Base-by-base conservation (phyloP, 2,113 vertebrate species). In the Xenopus borealis region DNA sequence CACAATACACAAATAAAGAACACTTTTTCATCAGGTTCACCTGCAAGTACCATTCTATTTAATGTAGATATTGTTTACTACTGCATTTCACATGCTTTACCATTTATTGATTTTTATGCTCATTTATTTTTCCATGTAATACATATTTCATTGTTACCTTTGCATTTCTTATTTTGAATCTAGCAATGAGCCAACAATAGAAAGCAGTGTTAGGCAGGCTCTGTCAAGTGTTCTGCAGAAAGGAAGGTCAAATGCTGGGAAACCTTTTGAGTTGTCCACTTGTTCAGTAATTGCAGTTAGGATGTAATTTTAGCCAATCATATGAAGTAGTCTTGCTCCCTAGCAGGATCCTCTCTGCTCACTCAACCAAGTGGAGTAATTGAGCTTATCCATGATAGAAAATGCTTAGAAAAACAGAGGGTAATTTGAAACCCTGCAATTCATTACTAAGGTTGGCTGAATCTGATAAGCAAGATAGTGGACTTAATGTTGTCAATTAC, bases 301-400 rank as follows among this genome's bases (percentile, higher is more conserved):
- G 73, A 63, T 75, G 73, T 75, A 69, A 75, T 75, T 75, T 75
- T 75, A 75, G 73, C 69, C 73, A 75, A 75, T 75, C 73, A 69
- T 66, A 75, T 75, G 66, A 75, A 69, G 73, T 63, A 69, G 68
- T 75, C 68, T 62, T 19, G 57, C 58, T 75, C n/a, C 30, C 52
- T 75, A 75, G 66, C 58, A 53, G 73, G 66, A 62, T 61, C 66
- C 58, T 58, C 57, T 69, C 58, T 75, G 73, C 58, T 75, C 73
- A 75, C 73, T 69, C 73, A 75, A 67, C 73, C 73, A 68, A 69
- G 66, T 75, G 66, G 73, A 69, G 66, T 75, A 75, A 75, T 69
- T 75, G 73, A 75, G 73, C 66, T 75, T 75, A 67, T 69, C 66
- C 66, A 20, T 69, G 58, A 66, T 69, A 69, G 50, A 69, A 75